Evolutionary conservation across 2,113 vertebrate genomes (phyloP).

Genomic region (Crotalus helleri): DNA sequence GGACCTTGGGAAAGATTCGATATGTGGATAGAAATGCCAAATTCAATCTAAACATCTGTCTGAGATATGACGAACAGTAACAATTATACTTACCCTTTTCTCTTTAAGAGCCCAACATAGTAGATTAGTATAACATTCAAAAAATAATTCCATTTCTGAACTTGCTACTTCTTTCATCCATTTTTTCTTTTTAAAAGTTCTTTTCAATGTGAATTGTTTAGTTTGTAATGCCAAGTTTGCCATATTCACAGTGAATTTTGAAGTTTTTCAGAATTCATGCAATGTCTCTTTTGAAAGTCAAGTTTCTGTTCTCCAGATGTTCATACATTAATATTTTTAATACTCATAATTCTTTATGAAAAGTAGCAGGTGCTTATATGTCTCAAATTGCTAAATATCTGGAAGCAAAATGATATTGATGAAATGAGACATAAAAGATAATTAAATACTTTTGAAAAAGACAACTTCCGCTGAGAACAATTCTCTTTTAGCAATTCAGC

Average conservation of each 20-base stretch:
- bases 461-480: conserved; percentile 26
- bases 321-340: conserved; percentile 63
- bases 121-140: conserved; percentile 19
- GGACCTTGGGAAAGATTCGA: background rate
- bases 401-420: conserved; percentile 66
- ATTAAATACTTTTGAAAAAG: conserved; percentile 61
- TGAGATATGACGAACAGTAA: background rate
- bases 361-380: conserved; percentile 62
- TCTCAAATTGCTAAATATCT: conserved; percentile 55
- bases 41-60: background rate
- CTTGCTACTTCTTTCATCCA: background rate
- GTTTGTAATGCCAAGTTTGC: conserved; percentile 29
- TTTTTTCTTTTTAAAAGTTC: conserved; percentile 41
- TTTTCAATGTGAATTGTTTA: conserved; percentile 50
- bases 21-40: background rate
- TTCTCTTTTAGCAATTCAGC: background rate
- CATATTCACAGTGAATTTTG: conserved; percentile 57
- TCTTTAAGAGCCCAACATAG: background rate
- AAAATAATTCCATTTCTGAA: conserved; percentile 1
- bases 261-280: conserved; percentile 60
- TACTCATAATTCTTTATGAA: conserved; percentile 63
- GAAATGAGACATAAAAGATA: conserved; percentile 65
- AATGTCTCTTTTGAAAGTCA: conserved; percentile 57
- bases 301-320: conserved; percentile 60
- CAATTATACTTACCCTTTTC: background rate